Base-by-base conservation (phyloP, 2,888 invertebrate genomes). In the Pelosia muscerda region DNA sequence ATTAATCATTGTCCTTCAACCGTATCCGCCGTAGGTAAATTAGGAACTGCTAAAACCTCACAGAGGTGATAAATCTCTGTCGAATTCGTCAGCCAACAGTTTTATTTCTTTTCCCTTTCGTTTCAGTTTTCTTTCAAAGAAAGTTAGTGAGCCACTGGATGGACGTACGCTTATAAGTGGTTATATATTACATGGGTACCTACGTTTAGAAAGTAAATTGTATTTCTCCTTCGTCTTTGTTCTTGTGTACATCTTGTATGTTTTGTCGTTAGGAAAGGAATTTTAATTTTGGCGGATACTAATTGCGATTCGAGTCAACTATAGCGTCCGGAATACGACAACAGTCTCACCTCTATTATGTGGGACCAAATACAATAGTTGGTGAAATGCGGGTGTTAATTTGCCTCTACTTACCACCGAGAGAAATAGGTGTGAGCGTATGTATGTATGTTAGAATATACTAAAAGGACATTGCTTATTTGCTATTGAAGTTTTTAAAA, bases 61-160 rank as follows among this genome's bases (percentile, higher is more conserved):
- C 81, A 76, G 79, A 88, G 86, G 90, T 88, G 85, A 90, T 91
- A 90, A 90, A 90, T 91, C 90, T 90, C 86, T 88, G 90, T 91
- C 90, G 89, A 90, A 90, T 90, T 90, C 90, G 89, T 91, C 90
- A 90, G 91, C 84, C 82, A 88, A 88, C 88, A 88, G 84, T 90
- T 89, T 90, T 87, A 88, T 91, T 90, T 87, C 84, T 86, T 89
- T 87, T 86, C 82, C 82, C 79, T 74, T 87, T 86, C 82, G 75
- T 81, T 80, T 74, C 71, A 78, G 79, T 79, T 86, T 88, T 88
- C 85, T 87, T 88, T 85, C 80, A 75, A 87, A 88, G 86, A 86
- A 89, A 90, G 88, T 89, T 90, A 86, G 79, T 78, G 76, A 81
- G 80, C 82, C 75, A 68, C 69, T 73, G 73, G 79, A 74, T 71